Evolutionary conservation across 23 tunicate genomes (phyloP).

Genomic region (Trididemnum clinides): DNA sequence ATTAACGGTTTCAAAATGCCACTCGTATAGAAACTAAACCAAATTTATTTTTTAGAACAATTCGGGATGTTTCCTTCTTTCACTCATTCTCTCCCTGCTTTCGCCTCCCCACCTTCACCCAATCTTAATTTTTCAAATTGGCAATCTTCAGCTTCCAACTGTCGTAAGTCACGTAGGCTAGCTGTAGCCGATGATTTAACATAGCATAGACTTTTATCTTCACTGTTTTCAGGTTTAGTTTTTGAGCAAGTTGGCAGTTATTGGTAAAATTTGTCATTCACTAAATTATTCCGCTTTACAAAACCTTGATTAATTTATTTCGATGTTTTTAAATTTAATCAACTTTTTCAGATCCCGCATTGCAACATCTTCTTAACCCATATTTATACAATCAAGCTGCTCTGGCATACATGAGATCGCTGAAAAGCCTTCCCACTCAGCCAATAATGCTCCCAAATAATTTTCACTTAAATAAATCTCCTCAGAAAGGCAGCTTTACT

Average conservation of each 20-base stretch:
- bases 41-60: neutral
- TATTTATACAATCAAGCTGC: neutral
- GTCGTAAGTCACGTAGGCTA: constrained; percentile 40
- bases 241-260: too few species aligned
- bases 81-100: neutral
- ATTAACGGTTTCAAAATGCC: too few species aligned
- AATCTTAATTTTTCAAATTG: neutral
- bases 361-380: neutral
- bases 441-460: neutral
- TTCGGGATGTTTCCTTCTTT: neutral
- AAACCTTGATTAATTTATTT: too few species aligned
- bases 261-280: neutral
- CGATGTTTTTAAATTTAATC: too few species aligned
- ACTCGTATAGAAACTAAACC: too few species aligned
- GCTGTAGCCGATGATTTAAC: too few species aligned
- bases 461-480: neutral
- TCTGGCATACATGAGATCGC: neutral
- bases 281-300: neutral
- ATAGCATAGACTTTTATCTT: too few species aligned
- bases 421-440: neutral
- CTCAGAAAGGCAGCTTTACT: neutral
- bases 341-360: constrained; percentile 6
- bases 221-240: too few species aligned
- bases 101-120: neutral
- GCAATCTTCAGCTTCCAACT: neutral